These are phyloP conservation scores for Geophilus truncorum DNA, from an alignment of 2,888 invertebrate genomes.

Conservation along the genomic window DNA sequence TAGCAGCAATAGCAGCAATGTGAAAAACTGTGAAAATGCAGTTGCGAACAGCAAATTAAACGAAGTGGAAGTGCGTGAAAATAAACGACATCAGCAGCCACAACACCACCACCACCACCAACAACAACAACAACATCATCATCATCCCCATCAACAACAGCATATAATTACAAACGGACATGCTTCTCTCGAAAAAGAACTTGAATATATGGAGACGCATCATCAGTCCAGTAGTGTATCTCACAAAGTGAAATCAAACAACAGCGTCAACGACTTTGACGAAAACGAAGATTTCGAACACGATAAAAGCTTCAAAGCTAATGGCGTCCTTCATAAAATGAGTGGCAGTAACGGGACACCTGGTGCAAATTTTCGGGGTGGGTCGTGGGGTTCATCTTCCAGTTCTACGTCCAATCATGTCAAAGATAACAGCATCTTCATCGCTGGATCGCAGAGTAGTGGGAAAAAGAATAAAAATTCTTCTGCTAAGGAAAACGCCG, in stretches of 20 bases:
- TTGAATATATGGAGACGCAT: constrained; percentile 52
- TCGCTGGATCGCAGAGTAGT: not conserved
- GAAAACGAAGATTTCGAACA: constrained; percentile 50
- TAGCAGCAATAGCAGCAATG: not conserved
- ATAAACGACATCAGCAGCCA: constrained; percentile 38
- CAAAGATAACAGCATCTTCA: constrained; percentile 22
- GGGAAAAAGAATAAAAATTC: constrained; percentile 51
- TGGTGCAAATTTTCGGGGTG: not conserved
- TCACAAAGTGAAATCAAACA: constrained; percentile 16
- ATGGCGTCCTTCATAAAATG: constrained; percentile 32
- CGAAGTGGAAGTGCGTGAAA: constrained; percentile 39
- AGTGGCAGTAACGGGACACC: constrained; percentile 35
- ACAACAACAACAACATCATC: constrained; percentile 31
- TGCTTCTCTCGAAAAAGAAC: constrained; percentile 47
- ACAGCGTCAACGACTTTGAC: constrained; percentile 52
- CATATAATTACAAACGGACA: not conserved
- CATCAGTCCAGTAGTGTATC: not conserved
- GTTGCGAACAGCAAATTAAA: constrained; percentile 36
- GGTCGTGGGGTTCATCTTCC: not conserved
- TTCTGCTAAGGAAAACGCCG: constrained; percentile 47
- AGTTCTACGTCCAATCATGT: constrained; percentile 31
- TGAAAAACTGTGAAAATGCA: constrained; percentile 32
- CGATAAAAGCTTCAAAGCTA: constrained; percentile 50
- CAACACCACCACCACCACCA: constrained; percentile 27
- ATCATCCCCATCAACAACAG: not conserved